phyloP scores from a whole-genome alignment of 2,797 vertebrate species.

The Fringilla coelebs region DNA sequence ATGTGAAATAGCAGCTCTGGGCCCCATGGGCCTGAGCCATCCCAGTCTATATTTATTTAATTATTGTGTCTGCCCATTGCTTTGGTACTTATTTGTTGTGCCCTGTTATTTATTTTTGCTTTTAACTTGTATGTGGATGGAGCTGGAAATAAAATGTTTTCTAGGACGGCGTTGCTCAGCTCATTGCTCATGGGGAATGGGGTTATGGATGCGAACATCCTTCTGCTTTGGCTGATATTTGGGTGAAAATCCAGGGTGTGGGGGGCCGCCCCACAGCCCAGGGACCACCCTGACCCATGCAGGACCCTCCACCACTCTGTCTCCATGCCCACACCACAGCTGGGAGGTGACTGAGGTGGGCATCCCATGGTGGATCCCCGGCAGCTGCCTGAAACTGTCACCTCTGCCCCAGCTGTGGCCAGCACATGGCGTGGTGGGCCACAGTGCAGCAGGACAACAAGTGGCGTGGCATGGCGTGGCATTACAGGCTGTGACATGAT shows the following conservation, averaged over 20 bases:
- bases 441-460: too few relatives aligned
- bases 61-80: not conserved
- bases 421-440: not conserved
- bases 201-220: not conserved
- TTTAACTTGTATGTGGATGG: not conserved
- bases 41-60: not conserved
- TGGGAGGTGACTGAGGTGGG: not conserved
- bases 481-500: not conserved
- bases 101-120: not conserved
- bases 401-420: not conserved
- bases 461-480: rapidly evolving
- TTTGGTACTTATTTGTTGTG: not conserved
- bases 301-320: not conserved
- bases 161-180: not conserved
- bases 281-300: too few relatives aligned
- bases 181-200: rapidly evolving
- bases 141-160: slow-evolving; percentile 5
- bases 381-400: not conserved
- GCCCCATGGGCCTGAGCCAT: not conserved
- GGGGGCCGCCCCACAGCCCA: not conserved
- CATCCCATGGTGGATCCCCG: not conserved
- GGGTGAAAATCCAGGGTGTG: not conserved
- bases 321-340: not conserved
- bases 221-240: not conserved
- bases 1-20: slow-evolving; percentile 44